Evolutionary conservation across 1,140 invertebrate species (phyloP), one percentile per base, ranked within the genome.

Genomic region (Drosophila paulistorum): DNA sequence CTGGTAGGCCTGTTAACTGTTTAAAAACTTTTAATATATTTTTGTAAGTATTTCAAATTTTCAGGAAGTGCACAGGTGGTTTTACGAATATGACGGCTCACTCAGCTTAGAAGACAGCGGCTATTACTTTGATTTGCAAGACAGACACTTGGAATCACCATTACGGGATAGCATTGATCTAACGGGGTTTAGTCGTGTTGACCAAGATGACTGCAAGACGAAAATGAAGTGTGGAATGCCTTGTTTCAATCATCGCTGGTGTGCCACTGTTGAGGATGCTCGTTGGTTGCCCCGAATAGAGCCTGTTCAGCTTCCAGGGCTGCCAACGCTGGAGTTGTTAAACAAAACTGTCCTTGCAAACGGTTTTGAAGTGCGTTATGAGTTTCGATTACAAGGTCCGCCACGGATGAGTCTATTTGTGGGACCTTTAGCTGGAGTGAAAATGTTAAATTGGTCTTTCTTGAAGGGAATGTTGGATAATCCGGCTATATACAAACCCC

Each of bases 191-290:
- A 93, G 92, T 41, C 74, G 91, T 26, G 92, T 95, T 14, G 89
- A 93, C 11, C 5, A 30, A 30, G 92, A 94, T 75, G 93, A 95
- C 48, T 96, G 96, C 84, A 84, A 94, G 30, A 93, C 93, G 48
- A 93, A 95, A 81, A 93, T 96, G 65, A 95, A 94, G 74, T 97
- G 96, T 87, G 96, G 96, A 1, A 86, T 96, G 79, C 96, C 96
- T 26, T 96, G 95, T 90, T 94, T 95, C 66, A 94, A 95, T 77
- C 95, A 96, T 62, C 79, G 78, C 17, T 83, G 68, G 71, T 77
- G 82, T 48, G 60, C 60, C 9, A 57, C 74, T 1, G 82, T 85
- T 2, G 20, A 64, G 26, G 65, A 72, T 37, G 79, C 69, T 0
- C 75, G 69, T n/a, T 91, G 86, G 86, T 33, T 91, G 23, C 83